Evolutionary conservation across 2,888 invertebrate species (phyloP).

Genomic region (Lamproptera curius): DNA sequence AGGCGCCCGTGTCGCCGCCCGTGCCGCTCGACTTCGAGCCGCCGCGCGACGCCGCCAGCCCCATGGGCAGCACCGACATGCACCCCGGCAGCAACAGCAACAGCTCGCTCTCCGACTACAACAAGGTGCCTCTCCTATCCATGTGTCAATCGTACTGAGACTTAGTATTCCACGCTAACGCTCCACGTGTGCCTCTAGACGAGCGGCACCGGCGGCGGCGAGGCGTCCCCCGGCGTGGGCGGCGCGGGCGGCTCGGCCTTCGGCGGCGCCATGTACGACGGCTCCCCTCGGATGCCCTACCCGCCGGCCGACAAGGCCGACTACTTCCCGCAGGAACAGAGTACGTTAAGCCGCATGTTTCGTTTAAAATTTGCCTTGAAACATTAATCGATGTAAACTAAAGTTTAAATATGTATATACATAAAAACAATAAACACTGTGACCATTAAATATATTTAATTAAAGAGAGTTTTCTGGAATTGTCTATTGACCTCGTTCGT

Average conservation of each 20-base stretch:
- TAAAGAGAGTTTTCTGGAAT: too few relatives aligned
- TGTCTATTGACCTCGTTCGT: too few relatives aligned
- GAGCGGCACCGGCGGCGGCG: slow-evolving; percentile 28
- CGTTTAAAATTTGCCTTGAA: too few relatives aligned
- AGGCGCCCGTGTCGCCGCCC: slow-evolving; percentile 83
- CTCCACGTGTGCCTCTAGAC: slow-evolving; percentile 12
- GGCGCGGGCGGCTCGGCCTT: slow-evolving; percentile 26
- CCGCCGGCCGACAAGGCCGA: slow-evolving; percentile 39
- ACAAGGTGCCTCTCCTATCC: slow-evolving; percentile 40
- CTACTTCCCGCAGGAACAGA: slow-evolving; percentile 56
- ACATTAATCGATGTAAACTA: too few relatives aligned
- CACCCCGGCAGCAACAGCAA: slow-evolving; percentile 47
- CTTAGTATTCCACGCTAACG: too few relatives aligned
- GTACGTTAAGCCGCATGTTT: too few relatives aligned
- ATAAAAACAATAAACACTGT: too few relatives aligned
- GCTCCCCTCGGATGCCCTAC: slow-evolving; percentile 35
- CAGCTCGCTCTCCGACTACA: slow-evolving; percentile 58
- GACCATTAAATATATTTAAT: too few relatives aligned
- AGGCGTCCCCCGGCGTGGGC: slow-evolving; percentile 17
- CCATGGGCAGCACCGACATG: slow-evolving; percentile 46
- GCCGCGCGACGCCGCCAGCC: slow-evolving; percentile 49
- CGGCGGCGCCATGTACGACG: slow-evolving; percentile 45
- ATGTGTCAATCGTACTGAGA: too few relatives aligned
- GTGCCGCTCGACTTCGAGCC: slow-evolving; percentile 87
- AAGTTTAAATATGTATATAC: too few relatives aligned